These are phyloP conservation scores for Xenopus borealis DNA, from an alignment of 2,113 vertebrate species.

Conservation along the genomic window DNA sequence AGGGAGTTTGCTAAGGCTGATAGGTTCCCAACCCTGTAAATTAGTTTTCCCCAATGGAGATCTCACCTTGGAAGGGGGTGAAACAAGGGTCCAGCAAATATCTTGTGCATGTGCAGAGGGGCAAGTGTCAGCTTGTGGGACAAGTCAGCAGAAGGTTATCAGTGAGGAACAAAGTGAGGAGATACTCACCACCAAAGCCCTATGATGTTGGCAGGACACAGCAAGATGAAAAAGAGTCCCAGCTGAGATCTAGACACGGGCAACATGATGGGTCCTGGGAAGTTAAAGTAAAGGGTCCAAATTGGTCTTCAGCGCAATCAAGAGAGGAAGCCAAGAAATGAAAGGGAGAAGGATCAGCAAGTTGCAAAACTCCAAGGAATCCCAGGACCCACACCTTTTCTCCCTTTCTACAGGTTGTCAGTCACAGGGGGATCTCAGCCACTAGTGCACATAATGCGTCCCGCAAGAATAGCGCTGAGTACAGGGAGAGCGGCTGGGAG, in stretches of 20 bases:
- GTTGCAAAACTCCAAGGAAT: slow-evolving; percentile 8
- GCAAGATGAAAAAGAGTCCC: slow-evolving; percentile 84
- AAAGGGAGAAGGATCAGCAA: not conserved
- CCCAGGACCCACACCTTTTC: not conserved
- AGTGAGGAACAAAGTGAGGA: not conserved
- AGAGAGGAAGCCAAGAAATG: slow-evolving; percentile 23
- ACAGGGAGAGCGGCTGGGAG: slow-evolving; percentile 37
- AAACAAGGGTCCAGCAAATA: slow-evolving; percentile 18
- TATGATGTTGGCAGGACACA: slow-evolving; percentile 92
- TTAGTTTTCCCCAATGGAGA: slow-evolving; percentile 12
- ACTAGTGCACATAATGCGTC: slow-evolving; percentile 57
- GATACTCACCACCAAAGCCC: slow-evolving; percentile 91
- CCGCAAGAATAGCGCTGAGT: slow-evolving; percentile 56
- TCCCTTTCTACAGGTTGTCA: not conserved
- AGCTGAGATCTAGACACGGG: slow-evolving; percentile 79
- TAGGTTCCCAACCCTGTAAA: slow-evolving; percentile 4
- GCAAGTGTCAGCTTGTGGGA: slow-evolving; percentile 31
- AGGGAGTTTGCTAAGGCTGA: not conserved
- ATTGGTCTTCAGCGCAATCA: slow-evolving; percentile 1
- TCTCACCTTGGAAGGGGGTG: slow-evolving; percentile 4
- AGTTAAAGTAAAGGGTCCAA: slow-evolving; percentile 7
- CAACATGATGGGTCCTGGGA: slow-evolving; percentile 60
- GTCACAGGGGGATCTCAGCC: not conserved
- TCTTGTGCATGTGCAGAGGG: slow-evolving; percentile 27
- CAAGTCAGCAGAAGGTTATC: slow-evolving; percentile 31